Conservation (phyloP, 2,888 invertebrate genomes). For the Arrhopalites spinosus region DNA sequence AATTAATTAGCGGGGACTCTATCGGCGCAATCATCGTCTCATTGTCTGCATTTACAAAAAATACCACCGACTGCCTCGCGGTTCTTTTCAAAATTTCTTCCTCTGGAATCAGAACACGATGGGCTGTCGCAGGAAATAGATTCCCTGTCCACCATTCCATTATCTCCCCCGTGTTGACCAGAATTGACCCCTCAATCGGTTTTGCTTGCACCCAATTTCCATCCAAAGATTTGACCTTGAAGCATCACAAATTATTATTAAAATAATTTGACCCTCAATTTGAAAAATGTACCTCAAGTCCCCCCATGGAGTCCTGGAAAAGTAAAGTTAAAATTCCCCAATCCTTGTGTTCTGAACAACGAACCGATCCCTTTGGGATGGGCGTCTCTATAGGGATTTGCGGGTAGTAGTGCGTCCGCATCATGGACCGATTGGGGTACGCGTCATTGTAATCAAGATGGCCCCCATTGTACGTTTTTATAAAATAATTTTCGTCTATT, state of each 20-base stretch:
- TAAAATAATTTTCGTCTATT: background rate
- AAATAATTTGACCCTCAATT: no score
- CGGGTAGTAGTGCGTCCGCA: background rate
- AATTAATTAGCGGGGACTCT: background rate
- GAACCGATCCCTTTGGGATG: background rate
- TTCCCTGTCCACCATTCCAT: background rate
- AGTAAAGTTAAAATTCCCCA: slow-evolving; percentile 2
- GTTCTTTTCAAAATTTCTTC: background rate
- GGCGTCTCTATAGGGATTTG: background rate
- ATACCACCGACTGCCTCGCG: background rate
- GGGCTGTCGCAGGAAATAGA: background rate
- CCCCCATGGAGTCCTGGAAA: slow-evolving; percentile 8
- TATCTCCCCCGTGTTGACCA: slow-evolving; percentile 3
- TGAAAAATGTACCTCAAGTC: background rate
- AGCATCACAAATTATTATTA: no score
- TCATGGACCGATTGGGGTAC: background rate
- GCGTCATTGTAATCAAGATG: background rate
- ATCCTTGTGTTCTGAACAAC: slow-evolving; percentile 12
- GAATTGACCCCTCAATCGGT: background rate
- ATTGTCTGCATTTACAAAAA: background rate
- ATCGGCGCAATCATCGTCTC: background rate
- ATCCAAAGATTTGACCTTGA: background rate
- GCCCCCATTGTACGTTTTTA: background rate
- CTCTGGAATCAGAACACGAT: background rate
- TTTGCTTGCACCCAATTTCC: background rate